Conservation (phyloP, 2,888 invertebrate species). For the Tortricodes alternella region DNA sequence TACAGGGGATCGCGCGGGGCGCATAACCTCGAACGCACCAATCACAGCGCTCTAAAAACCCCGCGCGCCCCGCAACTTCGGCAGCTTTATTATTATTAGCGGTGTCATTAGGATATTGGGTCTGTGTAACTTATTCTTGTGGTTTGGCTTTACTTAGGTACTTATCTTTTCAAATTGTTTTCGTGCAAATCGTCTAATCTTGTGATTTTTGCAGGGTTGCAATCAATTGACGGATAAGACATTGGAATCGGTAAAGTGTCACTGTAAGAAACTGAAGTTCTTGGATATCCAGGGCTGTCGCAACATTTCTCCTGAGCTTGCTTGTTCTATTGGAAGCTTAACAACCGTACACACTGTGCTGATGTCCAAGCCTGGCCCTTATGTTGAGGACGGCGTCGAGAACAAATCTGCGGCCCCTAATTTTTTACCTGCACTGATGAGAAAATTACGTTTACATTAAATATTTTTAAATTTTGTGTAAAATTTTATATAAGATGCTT, state of each 20-base stretch:
- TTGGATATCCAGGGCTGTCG: constrained; percentile 83
- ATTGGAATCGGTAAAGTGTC: constrained; percentile 71
- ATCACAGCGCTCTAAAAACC: too few relatives aligned
- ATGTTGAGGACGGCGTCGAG: constrained; percentile 66
- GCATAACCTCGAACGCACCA: too few relatives aligned
- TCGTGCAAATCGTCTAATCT: too few relatives aligned
- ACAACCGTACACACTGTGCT: constrained; percentile 72
- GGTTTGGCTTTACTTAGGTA: too few relatives aligned
- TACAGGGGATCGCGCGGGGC: too few relatives aligned
- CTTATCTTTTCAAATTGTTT: too few relatives aligned
- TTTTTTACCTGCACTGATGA: constrained; percentile 68
- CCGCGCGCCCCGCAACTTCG: too few relatives aligned
- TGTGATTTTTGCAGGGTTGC: constrained; percentile 77
- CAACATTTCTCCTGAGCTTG: constrained; percentile 72
- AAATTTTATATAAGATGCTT: neutral
- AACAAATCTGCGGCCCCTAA: constrained; percentile 62
- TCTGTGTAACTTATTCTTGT: too few relatives aligned
- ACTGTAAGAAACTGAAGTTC: constrained; percentile 79
- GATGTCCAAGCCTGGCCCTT: constrained; percentile 75
- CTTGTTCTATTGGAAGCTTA: constrained; percentile 62
- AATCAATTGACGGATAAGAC: constrained; percentile 83
- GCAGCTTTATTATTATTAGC: too few relatives aligned
- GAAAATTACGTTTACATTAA: constrained; percentile 66
- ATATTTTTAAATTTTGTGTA: neutral
- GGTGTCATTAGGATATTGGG: too few relatives aligned